Evolutionary conservation across 2,888 invertebrate species (phyloP).

Genomic region (Tricholauxania praeusta): DNA sequence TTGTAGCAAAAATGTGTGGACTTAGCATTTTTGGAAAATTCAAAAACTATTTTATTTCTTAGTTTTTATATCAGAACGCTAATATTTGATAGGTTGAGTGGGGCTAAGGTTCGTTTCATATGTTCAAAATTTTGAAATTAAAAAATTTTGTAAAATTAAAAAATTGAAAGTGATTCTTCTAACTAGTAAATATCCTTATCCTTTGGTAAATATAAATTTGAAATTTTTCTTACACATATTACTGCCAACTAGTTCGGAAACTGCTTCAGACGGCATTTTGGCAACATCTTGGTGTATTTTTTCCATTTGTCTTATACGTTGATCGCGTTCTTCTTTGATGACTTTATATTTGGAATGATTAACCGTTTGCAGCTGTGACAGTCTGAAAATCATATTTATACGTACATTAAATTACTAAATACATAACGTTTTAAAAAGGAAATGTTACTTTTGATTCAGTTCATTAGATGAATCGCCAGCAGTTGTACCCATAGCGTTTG

Average conservation of each 20-base stretch:
- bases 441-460: constrained; percentile 61
- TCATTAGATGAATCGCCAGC: constrained; percentile 53
- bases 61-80: no score
- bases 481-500: constrained; percentile 42
- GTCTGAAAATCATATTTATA: constrained; percentile 46
- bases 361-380: constrained; percentile 79
- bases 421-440: not conserved
- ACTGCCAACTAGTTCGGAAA: constrained; percentile 79
- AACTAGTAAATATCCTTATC: no score
- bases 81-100: no score
- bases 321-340: constrained; percentile 81
- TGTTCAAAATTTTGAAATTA: no score
- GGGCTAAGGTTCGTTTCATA: no score
- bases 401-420: not conserved
- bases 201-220: not conserved
- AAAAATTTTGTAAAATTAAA: no score
- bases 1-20: no score
- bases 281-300: constrained; percentile 80
- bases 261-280: constrained; percentile 79
- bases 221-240: constrained; percentile 75
- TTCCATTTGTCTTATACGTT: constrained; percentile 81
- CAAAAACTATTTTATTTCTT: constrained; percentile 2
- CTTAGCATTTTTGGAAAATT: not conserved
- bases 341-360: constrained; percentile 82
- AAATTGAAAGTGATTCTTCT: no score